Evolutionary conservation across 2,888 invertebrate genomes (phyloP).

Genomic region (Melanotus villosus): DNA sequence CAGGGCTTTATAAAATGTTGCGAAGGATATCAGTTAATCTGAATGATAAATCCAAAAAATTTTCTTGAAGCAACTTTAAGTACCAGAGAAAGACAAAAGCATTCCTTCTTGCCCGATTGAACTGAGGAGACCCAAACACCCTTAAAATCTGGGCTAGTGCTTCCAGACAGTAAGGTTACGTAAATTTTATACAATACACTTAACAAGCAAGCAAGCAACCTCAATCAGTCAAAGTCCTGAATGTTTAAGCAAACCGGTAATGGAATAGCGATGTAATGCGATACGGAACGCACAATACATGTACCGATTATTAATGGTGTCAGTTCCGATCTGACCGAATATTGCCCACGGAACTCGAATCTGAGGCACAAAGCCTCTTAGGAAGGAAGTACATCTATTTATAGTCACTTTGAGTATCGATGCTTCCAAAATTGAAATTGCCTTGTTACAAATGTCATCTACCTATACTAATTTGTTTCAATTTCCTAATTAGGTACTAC

Average conservation of each 20-base stretch:
- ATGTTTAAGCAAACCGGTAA: conserved; percentile 46
- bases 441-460: no score
- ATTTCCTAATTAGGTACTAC: no score
- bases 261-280: conserved; percentile 48
- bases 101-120: background rate
- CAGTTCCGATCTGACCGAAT: conserved; percentile 40
- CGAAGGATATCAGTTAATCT: no score
- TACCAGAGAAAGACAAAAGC: no score
- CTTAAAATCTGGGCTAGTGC: conserved; percentile 2
- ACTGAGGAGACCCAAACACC: background rate
- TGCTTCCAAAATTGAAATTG: background rate
- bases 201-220: conserved; percentile 22
- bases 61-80: no score
- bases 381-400: conserved; percentile 2
- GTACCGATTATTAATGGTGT: conserved; percentile 46
- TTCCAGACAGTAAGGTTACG: conserved; percentile 1
- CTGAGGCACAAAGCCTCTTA: conserved; percentile 19
- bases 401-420: background rate
- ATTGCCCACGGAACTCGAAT: conserved; percentile 26
- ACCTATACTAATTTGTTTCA: no score
- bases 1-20: no score
- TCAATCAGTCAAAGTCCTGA: conserved; percentile 44
- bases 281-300: conserved; percentile 44
- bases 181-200: conserved; percentile 19
- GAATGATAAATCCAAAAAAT: no score